A percentile compares a stretch with the other conserved stretches of the same genome.
phyloP scores from a whole-genome alignment of 2,888 invertebrate genomes.

The Coelopa pilipes region DNA sequence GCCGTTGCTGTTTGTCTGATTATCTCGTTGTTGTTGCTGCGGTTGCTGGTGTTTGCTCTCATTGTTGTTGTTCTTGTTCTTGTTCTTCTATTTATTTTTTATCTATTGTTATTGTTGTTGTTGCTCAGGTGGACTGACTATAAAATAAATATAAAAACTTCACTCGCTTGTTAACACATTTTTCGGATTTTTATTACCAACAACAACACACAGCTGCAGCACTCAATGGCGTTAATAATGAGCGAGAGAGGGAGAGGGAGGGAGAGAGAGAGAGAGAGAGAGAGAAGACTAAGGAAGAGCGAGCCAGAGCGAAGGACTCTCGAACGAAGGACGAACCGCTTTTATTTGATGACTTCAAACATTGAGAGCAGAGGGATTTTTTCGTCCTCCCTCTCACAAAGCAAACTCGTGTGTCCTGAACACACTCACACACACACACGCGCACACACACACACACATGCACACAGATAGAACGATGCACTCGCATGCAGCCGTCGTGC shows the following conservation, averaged over 20 bases:
- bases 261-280: no score
- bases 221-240: constrained; percentile 13
- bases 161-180: constrained; percentile 31
- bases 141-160: constrained; percentile 25
- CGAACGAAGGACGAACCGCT: neutral
- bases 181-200: constrained; percentile 2
- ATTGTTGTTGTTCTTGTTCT: neutral
- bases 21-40: constrained; percentile 5
- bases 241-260: neutral
- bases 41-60: neutral
- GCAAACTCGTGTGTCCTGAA: neutral
- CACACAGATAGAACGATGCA: neutral
- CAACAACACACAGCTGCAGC: neutral
- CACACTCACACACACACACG: neutral
- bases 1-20: neutral
- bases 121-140: neutral
- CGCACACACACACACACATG: neutral
- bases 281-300: no score
- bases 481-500: no score
- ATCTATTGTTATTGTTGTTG: constrained; percentile 9
- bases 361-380: neutral
- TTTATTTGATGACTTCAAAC: constrained; percentile 23
- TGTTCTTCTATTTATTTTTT: no score
- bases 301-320: no score
- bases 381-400: neutral